Conservation (phyloP, 2,888 invertebrate genomes). For the Tinea pellionella region DNA sequence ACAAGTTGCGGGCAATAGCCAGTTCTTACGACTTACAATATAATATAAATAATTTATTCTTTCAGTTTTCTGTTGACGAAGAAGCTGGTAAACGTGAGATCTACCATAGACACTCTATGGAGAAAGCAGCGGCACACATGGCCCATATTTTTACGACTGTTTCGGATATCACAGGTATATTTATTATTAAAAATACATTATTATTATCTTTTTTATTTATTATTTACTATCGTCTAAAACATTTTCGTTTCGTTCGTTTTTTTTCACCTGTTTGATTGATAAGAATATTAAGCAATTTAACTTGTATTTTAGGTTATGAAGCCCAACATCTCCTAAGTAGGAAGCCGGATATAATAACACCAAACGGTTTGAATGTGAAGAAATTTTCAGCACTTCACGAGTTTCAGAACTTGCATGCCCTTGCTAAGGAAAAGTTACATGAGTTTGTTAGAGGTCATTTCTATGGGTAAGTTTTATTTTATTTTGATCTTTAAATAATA, state of each 20-base stretch:
- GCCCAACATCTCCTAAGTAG: slow-evolving; percentile 94
- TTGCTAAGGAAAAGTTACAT: slow-evolving; percentile 97
- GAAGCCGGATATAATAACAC: slow-evolving; percentile 94
- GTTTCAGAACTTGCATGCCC: slow-evolving; percentile 98
- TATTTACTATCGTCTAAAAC: slow-evolving; percentile 9
- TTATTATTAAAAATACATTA: not conserved
- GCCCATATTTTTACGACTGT: slow-evolving; percentile 97
- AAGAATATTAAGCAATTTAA: no score
- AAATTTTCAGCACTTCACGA: slow-evolving; percentile 99
- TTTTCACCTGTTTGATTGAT: no score
- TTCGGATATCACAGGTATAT: slow-evolving; percentile 90
- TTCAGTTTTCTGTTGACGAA: slow-evolving; percentile 93
- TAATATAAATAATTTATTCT: not conserved
- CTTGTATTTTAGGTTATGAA: slow-evolving; percentile 77
- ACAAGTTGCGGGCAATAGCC: no score
- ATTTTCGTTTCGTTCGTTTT: no score
- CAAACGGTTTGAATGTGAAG: slow-evolving; percentile 97
- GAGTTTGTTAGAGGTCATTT: slow-evolving; percentile 98
- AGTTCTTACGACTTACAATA: no score
- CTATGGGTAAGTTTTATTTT: slow-evolving; percentile 80
- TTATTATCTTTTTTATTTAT: not conserved
- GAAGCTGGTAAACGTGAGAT: slow-evolving; percentile 99
- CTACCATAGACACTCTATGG: slow-evolving; percentile 97
- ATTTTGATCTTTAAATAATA: no score
- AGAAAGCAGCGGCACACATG: slow-evolving; percentile 92